phyloP scores from a whole-genome alignment of 2,113 vertebrate species.

The Platysteira castanea region DNA sequence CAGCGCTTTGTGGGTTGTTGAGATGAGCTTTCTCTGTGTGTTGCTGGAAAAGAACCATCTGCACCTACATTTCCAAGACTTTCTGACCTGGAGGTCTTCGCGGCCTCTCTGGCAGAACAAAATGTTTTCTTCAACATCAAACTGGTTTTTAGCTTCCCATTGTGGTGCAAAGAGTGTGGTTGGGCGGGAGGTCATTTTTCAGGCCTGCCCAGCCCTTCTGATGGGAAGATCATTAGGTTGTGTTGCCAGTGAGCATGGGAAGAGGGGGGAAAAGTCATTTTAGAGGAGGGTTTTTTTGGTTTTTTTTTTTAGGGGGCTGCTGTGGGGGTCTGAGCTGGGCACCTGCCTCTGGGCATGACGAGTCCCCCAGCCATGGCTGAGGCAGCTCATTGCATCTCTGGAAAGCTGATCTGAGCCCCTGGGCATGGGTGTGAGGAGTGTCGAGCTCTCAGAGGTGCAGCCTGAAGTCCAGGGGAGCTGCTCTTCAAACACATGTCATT shows the following conservation, averaged over 20 bases:
- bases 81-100: background rate
- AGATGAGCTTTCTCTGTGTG: background rate
- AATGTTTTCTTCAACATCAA: background rate
- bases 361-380: background rate
- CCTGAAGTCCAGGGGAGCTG: background rate
- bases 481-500: fast-evolving
- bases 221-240: background rate
- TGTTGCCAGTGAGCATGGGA: background rate
- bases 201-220: background rate
- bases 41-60: background rate
- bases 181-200: fast-evolving
- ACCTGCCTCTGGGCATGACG: background rate
- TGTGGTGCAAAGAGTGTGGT: background rate
- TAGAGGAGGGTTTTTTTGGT: background rate
- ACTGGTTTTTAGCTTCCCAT: background rate
- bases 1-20: background rate
- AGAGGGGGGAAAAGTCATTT: background rate
- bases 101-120: background rate
- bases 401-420: background rate
- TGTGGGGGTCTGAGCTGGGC: fast-evolving
- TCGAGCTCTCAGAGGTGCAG: background rate
- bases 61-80: background rate
- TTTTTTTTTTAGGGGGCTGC: background rate
- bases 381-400: background rate
- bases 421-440: background rate